phyloP scores from a whole-genome alignment of 2,113 vertebrate species.

The Ramphastos sulfuratus region DNA sequence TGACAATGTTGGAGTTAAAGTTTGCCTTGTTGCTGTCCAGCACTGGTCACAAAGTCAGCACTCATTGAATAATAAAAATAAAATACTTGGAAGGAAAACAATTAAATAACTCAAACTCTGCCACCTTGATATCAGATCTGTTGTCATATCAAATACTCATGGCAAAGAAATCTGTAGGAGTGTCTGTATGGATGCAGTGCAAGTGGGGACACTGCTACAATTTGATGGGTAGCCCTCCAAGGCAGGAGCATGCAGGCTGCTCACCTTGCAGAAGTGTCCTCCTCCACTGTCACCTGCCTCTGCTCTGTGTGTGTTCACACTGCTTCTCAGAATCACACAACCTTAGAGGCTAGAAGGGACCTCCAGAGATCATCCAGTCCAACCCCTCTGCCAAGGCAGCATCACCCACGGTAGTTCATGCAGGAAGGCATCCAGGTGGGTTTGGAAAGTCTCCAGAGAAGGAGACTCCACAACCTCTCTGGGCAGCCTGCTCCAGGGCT shows the following conservation, averaged over 20 bases:
- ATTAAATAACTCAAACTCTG: constrained; percentile 70
- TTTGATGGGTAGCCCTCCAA: neutral
- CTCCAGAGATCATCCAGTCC: too few relatives aligned
- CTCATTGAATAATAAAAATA: constrained; percentile 58
- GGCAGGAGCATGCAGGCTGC: neutral
- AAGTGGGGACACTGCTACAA: neutral
- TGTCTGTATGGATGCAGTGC: constrained; percentile 12
- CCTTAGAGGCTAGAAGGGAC: too few relatives aligned
- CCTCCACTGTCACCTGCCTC: neutral
- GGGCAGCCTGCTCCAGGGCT: too few relatives aligned
- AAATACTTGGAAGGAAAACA: constrained; percentile 55
- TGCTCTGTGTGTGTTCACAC: neutral
- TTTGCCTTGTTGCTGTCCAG: neutral
- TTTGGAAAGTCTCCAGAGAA: too few relatives aligned
- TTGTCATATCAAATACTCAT: constrained; percentile 71
- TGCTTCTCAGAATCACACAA: neutral
- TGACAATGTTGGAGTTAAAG: neutral
- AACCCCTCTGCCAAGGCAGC: too few relatives aligned
- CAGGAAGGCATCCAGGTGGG: too few relatives aligned
- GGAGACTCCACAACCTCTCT: too few relatives aligned
- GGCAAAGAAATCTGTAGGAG: constrained; percentile 36
- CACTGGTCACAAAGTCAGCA: neutral
- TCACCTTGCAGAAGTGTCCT: neutral
- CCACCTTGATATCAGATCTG: constrained; percentile 53
- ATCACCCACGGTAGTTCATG: too few relatives aligned